These are phyloP conservation scores for Boloria euphrosyne DNA, from an alignment of 2,888 invertebrate genomes.

Conservation along the genomic window DNA sequence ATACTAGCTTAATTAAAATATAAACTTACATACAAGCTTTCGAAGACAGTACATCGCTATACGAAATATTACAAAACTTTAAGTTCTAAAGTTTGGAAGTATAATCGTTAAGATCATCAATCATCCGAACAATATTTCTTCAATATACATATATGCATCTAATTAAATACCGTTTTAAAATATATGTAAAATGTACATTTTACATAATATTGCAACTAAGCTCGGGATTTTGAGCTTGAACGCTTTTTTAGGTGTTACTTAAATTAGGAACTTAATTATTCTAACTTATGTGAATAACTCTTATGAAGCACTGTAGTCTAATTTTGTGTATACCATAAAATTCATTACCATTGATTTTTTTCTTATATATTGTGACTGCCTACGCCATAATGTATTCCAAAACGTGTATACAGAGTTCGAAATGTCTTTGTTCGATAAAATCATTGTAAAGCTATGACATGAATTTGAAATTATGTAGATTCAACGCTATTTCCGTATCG, in stretches of 20 bases:
- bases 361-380: background rate
- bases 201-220: too few species aligned
- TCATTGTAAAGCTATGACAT: slow-evolving; percentile 26
- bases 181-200: too few species aligned
- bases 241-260: too few species aligned
- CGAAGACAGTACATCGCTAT: background rate
- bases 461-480: slow-evolving; percentile 31
- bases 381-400: slow-evolving; percentile 1
- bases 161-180: background rate
- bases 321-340: too few species aligned
- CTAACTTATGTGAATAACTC: too few species aligned
- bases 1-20: background rate
- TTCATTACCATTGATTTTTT: too few species aligned
- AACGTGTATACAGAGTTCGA: slow-evolving; percentile 13
- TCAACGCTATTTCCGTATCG: slow-evolving; percentile 26
- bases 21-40: background rate
- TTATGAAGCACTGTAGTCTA: too few species aligned
- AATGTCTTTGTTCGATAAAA: slow-evolving; percentile 25
- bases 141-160: background rate
- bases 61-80: slow-evolving; percentile 7
- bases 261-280: too few species aligned
- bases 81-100: slow-evolving; percentile 2
- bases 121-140: background rate
- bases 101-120: slow-evolving; percentile 13
- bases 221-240: too few species aligned